Base-by-base conservation (phyloP, 2,888 invertebrate genomes). In the Acanthosepion lycidas region DNA sequence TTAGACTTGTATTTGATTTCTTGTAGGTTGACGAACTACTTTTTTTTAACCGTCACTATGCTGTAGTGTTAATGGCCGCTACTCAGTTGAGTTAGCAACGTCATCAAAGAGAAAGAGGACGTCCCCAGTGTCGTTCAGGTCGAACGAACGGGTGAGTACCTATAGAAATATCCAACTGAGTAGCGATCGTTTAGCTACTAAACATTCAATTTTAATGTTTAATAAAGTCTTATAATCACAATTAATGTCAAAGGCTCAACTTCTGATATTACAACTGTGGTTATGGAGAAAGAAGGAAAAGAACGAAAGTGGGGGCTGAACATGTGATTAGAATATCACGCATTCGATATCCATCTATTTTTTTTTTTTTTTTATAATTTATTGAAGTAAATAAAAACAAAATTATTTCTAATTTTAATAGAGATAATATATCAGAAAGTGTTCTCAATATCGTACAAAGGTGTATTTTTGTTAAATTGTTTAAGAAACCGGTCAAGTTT, bases 81-180 rank as follows among this genome's bases (percentile, higher is more conserved):
- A 51, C 51, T 51, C 51, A 51, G 49, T 93, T 92, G n/a, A 78
- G 78, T 78, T 93, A 93, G 93, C 93, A 93, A 93, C 93, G 93
- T 93, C 93, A 93, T 93, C 93, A 93, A n/a, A 93, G 53, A 93
- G 93, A 51, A 9, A 51, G n/a, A 53, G 42, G 51, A 93, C 93
- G n/a, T 26, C 51, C 51, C 93, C 93, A 53, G 53, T 93, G 93
- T 93, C 93, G 51, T 93, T 51, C 93, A 49, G 49, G 42, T 93
- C 48, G 93, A 93, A 93, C 51, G 93, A 93, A 93, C 93, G 93
- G 93, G 93, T 93, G 93, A 93, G 93, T 93, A 93, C 51, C 6
- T 18, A 78, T n/a, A 78, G 78, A 78, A 59, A 93, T 93, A 93
- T 51, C 23, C 49, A 93, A 93, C 51, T n/a, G 93, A 93, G 6